Conservation (phyloP, 2,113 vertebrate genomes). For the Oncorhynchus kisutch region DNA sequence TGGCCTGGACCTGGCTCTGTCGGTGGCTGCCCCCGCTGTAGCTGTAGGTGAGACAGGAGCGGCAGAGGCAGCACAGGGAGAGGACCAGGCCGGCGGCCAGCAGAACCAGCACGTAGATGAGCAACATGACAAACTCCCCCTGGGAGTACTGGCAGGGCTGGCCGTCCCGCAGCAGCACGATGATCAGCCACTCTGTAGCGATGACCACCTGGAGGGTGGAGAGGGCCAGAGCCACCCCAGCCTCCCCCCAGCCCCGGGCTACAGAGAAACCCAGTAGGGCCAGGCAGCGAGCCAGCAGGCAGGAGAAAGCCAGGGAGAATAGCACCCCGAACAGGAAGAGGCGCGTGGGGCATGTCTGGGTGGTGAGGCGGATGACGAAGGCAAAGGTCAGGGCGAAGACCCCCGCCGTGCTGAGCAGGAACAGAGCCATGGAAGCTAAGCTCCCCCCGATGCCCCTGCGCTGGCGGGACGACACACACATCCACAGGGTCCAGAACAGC, state of each 20-base stretch:
- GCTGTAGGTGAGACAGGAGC: slow-evolving; percentile 56
- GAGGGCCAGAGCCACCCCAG: slow-evolving; percentile 74
- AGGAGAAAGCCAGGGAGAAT: slow-evolving; percentile 87
- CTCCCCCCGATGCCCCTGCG: slow-evolving; percentile 42
- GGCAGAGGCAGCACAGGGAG: slow-evolving; percentile 71
- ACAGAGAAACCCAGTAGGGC: slow-evolving; percentile 74
- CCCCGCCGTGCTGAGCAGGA: slow-evolving; percentile 79
- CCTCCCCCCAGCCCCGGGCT: slow-evolving; percentile 69
- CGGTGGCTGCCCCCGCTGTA: slow-evolving; percentile 56
- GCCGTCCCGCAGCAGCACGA: slow-evolving; percentile 66
- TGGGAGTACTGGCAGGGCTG: slow-evolving; percentile 65
- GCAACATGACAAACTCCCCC: slow-evolving; percentile 84
- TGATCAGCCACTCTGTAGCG: slow-evolving; percentile 77
- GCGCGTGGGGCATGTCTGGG: slow-evolving; percentile 79
- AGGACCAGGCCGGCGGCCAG: slow-evolving; percentile 73
- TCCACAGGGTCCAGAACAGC: slow-evolving; percentile 73
- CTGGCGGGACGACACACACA: slow-evolving; percentile 25
- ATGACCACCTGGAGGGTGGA: slow-evolving; percentile 85
- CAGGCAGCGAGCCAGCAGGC: slow-evolving; percentile 79
- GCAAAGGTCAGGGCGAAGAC: slow-evolving; percentile 87
- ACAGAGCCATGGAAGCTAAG: slow-evolving; percentile 77
- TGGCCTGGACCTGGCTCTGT: slow-evolving; percentile 78
- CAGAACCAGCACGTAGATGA: slow-evolving; percentile 85
- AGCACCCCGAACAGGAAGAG: slow-evolving; percentile 87
- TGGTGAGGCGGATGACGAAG: slow-evolving; percentile 80